A percentile compares a stretch with the other conserved stretches of the same genome.
phyloP scores from a whole-genome alignment of 2,797 vertebrate genomes.

The Thamnophis elegans region DNA sequence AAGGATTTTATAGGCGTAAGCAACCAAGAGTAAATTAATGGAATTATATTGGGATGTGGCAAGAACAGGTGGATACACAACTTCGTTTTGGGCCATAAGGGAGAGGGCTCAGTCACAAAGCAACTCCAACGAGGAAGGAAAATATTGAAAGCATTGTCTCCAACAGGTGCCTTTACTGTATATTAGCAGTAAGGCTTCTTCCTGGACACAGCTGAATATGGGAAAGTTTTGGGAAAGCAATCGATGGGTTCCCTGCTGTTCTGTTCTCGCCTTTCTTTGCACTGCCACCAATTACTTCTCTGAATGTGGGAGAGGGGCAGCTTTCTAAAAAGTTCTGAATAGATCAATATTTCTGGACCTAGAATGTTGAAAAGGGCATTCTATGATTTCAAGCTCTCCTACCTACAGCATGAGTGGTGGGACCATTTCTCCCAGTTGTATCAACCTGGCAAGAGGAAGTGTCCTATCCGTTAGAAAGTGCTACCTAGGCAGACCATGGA shows the following conservation, averaged over 20 bases:
- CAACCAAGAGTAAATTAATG: background rate
- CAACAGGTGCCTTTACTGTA: background rate
- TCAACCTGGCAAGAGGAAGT: background rate
- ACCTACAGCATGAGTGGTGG: background rate
- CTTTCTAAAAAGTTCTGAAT: background rate
- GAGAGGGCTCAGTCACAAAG: background rate
- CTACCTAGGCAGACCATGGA: background rate
- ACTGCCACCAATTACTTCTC: background rate
- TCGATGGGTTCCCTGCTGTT: background rate
- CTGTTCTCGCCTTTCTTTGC: background rate
- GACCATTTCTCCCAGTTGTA: background rate
- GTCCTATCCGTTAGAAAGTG: background rate
- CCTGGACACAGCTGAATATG: background rate
- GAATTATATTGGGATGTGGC: background rate
- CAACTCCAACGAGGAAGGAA: background rate
- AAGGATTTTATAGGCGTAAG: background rate
- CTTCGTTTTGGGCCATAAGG: background rate
- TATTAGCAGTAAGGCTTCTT: background rate
- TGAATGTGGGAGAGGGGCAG: background rate
- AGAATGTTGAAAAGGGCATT: background rate
- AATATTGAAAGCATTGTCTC: background rate
- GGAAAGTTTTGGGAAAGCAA: background rate
- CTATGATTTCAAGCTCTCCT: background rate
- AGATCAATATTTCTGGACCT: background rate
- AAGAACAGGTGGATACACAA: background rate